phyloP scores from a whole-genome alignment of 2,113 vertebrate genomes.

The Chrysochloris asiatica region DNA sequence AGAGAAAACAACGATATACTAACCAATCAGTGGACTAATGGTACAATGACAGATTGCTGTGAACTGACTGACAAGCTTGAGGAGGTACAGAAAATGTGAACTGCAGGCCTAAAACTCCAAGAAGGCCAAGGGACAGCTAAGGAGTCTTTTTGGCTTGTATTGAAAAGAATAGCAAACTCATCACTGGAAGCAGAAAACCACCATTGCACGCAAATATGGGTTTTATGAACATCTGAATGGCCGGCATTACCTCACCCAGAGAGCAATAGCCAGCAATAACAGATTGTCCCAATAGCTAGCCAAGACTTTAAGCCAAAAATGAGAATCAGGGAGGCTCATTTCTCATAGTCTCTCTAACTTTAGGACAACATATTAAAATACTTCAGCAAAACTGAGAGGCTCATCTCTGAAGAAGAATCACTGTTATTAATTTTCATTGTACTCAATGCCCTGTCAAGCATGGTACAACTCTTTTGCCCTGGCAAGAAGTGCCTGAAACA shows the following conservation, averaged over 20 bases:
- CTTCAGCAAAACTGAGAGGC: constrained; percentile 42
- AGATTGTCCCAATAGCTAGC: constrained; percentile 62
- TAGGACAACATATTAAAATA: constrained; percentile 51
- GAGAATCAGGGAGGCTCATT: constrained; percentile 47
- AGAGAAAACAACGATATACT: constrained; percentile 34
- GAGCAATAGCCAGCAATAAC: constrained; percentile 62
- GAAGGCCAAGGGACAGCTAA: neutral
- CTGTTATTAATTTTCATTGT: constrained; percentile 23
- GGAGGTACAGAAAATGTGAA: constrained; percentile 11
- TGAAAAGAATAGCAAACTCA: constrained; percentile 51
- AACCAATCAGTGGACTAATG: constrained; percentile 12
- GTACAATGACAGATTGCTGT: constrained; percentile 57
- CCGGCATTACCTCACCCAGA: constrained; percentile 25
- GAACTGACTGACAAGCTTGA: constrained; percentile 25
- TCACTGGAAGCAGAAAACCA: constrained; percentile 48
- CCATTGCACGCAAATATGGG: constrained; percentile 3
- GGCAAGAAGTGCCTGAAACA: neutral
- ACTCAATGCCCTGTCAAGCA: neutral
- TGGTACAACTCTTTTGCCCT: neutral
- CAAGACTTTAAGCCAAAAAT: constrained; percentile 70
- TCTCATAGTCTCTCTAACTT: constrained; percentile 52
- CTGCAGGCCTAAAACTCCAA: neutral
- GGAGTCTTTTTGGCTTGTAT: constrained; percentile 26
- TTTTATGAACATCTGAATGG: constrained; percentile 37
- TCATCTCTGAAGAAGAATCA: constrained; percentile 14